Evolutionary conservation across 2,888 invertebrate genomes (phyloP).

Genomic region (Pegoplata infirma): DNA sequence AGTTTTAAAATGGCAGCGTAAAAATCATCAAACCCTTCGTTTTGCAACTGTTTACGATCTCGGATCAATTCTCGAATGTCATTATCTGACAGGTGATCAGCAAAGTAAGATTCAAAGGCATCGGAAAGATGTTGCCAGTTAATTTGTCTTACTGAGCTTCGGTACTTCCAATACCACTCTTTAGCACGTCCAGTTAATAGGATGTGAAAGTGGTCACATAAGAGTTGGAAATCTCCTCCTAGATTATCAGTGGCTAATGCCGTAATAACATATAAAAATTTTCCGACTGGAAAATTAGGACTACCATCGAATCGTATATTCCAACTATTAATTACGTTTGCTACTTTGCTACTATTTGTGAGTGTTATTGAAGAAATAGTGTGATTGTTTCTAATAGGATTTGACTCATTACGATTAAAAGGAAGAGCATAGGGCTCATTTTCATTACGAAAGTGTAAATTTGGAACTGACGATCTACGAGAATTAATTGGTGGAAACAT

Average conservation of each 20-base stretch:
- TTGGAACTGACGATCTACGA: neutral
- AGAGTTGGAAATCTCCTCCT: neutral
- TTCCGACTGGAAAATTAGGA: neutral
- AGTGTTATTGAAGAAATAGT: neutral
- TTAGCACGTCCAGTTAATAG: neutral
- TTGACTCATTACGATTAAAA: neutral
- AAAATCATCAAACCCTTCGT: neutral
- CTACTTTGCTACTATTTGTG: neutral
- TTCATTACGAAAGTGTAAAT: too few relatives aligned
- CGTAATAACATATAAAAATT: neutral
- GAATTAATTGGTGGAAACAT: neutral
- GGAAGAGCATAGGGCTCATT: neutral
- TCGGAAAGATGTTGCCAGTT: neutral
- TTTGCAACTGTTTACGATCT: neutral
- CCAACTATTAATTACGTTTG: neutral
- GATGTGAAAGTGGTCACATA: neutral
- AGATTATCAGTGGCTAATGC: neutral
- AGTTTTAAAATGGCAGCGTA: neutral
- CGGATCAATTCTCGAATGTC: neutral
- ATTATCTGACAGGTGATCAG: conserved; percentile 1
- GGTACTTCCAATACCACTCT: neutral
- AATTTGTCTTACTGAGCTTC: neutral
- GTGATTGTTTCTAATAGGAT: neutral
- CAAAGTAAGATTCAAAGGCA: neutral
- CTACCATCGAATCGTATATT: neutral